Evolutionary conservation across 2,888 invertebrate species (phyloP), one percentile per base, ranked within the genome.

Genomic region (Tyria jacobaeae): DNA sequence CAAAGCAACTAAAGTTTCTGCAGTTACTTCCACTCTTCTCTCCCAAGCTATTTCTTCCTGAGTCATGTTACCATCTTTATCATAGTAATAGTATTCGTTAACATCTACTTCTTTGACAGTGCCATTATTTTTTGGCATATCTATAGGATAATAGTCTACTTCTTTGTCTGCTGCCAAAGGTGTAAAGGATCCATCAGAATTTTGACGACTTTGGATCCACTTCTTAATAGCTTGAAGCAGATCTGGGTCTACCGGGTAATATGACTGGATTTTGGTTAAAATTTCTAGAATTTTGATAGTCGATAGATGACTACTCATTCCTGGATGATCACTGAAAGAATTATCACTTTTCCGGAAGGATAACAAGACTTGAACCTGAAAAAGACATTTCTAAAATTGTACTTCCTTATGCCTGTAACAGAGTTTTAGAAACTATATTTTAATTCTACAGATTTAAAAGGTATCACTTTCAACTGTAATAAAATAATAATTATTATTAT

Each of bases 291-390:
- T 95, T 73, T 94, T 92, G 3, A 96, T 94, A 0, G 96, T 96
- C 0, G 94, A 94, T 64, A 94, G 85, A 70, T 95, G 95, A 71
- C 95, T 96, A 62, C 94, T 95, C 79, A 95, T 91, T 74, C 94
- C 94, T 66, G 95, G 95, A 66, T 96, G 96, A 62, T 96, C 96
- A 61, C 96, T 96, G 82, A 96, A 96, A 0, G 96, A 96, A 71
- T 95, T 95, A 81, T 96, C 96, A n/a, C 86, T 92, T 81, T 95
- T 95, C 10, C 95, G 92, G 85, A 95, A 96, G 0, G 95, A 94
- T 1, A 96, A 85, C 7, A 96, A 90, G 1, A 95, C 90, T 89
- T 96, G 95, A 2, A 95, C 94, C 95, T 95, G 88, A 39, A 25
- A 39, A 41, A 21, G 17, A 41, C 5, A 14, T 17, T 25, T 17